Evolutionary conservation across 2,888 invertebrate species (phyloP), one percentile per base, ranked within the genome.

Genomic region (Bellardia bayeri): DNA sequence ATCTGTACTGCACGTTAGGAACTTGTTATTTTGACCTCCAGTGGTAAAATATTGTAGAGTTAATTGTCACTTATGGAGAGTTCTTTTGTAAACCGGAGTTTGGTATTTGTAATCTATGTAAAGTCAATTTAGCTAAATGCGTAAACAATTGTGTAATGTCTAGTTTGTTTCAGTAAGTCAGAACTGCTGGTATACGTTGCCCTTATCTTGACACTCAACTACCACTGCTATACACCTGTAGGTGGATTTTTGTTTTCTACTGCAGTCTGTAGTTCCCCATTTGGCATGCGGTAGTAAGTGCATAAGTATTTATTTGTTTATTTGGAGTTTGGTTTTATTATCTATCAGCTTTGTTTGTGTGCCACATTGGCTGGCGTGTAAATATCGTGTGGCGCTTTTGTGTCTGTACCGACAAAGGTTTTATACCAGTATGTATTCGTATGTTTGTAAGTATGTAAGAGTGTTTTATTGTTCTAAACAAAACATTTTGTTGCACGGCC

Each of bases 301-400:
- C 37, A 37, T 37, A 58, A 58, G 2, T 79, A 13, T 74, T 76
- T 37, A 40, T 51, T 76, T 80, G 16, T 58, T 69, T 76, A 13
- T 86, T 85, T 84, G 9, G 51, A 72, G 51, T 75, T 87, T 71
- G 64, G 37, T 88, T 87, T 89, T 75, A 16, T 54, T 66, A 69
- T 45, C 45, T 45, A 45, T 71, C 23, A n/a, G 23, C 2, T 64
- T 45, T 13, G 11, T 45, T 81, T 89, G 79, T 90, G 75, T 89
- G 89, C 90, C 90, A 88, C 56, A 80, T 84, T 90, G 90, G 90
- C 90, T 90, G 89, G 89, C 89, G 86, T 87, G 87, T 69, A 81
- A 87, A 87, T 76, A 87, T 89, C 90, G 89, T 89, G 90, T 92
- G 93, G 93, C 92, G 92, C 92, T 93, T 92, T 92, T 91, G 91